Evolutionary conservation across 2,888 invertebrate species (phyloP), one percentile per base, ranked within the genome.

Genomic region (Sepioteuthis lessoniana): DNA sequence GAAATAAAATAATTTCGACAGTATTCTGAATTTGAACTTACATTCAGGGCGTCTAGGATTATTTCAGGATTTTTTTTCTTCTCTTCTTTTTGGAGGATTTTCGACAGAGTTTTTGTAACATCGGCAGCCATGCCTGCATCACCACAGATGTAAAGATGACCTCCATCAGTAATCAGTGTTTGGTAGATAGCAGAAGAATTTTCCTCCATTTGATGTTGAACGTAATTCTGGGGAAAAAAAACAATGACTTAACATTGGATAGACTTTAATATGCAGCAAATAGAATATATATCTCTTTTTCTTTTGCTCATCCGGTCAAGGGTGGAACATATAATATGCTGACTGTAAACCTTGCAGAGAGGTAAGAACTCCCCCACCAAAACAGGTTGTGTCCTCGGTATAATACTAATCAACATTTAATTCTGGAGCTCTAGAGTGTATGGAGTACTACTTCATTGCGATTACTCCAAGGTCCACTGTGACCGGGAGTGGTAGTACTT

Each of bases 121-220:
- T 94, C 94, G 5, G 91, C 31, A 21, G 94, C 94, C 94, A 94
- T 94, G 4, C 37, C 28, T 4, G 93, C 91, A 38, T 91, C 91
- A 5, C 94, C 94, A n/a, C 94, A 94, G 90, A 94, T 91, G 90
- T 94, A 94, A 46, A 94, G 37, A 76, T 94, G 94, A 8, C 94
- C 93, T 13, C 46, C 76, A 31, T 38, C 31, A 37, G 4, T 38
- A 0, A 91, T 38, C 91, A 94, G 37, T 0, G 28, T 13, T 10
- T 50, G 35, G 37, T 90, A 93, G 42, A 93, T 31, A 8, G 55
- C 42, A 35, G 50, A 55, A 50, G 93, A n/a, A 19, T 31, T 38
- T 13, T 2, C 25, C 28, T n/a, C 31, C 35, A 94, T 90, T 50
- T 94, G n/a, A 35, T 94, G 90, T 55, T 94, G 94, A 35, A 94